Base-by-base conservation (phyloP, 2,888 invertebrate genomes). In the Pristionchus japonicus region DNA sequence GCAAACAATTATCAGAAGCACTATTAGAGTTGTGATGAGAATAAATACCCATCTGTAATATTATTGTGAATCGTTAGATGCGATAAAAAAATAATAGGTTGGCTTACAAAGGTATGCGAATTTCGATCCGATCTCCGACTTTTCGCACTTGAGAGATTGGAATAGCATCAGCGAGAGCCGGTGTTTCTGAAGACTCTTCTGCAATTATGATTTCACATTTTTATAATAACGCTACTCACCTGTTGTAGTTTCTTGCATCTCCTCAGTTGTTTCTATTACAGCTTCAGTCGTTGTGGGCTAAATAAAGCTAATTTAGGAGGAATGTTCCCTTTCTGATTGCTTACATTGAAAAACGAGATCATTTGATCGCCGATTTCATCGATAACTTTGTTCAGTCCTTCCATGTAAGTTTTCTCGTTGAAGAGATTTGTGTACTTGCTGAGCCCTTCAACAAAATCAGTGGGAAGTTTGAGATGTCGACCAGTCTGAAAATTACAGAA, bases 381-480 rank as follows among this genome's bases (percentile, higher is more conserved):
- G 40, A 94, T 92, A 82, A 93, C 70, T 52, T 88, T 88, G 86
- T 92, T 93, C 67, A 93, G 88, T n/a, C 91, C 93, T 49, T 94
- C 94, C 93, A 93, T 94, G 86, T 93, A 94, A 52, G 93, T 94
- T 88, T 92, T 91, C 49, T 92, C 94, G 37, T 90, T 91, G 88
- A 94, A 94, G 7, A 93, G 80, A 52, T 93, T 93, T 84, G 93
- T 93, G 88, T 90, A 91, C 77, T 93, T 90, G 37, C 89, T 90
- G 88, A 93, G 89, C 2, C 92, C 90, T 40, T 93, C 90, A 88
- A 93, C 90, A 52, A 91, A 88, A 74, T 93, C 91, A 77, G 91
- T 85, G 27, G 93, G 92, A 83, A 94, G 89, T 49, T 91, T 91
- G 43, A 94, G 89, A 84, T 93, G 91, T 0, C 92, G 90, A 3